Percentiles rank a stretch among this genome's conserved stretches.
Evolutionary conservation across 2,113 vertebrate genomes (phyloP).

Genomic region (Parus major): DNA sequence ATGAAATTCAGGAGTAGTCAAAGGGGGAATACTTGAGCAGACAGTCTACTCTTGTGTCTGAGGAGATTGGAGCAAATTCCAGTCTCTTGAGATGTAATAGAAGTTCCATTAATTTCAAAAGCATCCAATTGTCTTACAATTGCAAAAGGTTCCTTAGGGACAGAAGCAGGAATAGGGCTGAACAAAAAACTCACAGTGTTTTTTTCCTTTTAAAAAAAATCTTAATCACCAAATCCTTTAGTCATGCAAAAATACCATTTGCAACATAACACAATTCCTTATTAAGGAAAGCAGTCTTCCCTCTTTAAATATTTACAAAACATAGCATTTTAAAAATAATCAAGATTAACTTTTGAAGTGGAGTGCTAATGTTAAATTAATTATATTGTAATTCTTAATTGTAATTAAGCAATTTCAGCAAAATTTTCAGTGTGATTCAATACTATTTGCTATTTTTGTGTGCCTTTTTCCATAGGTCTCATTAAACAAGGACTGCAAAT

Average conservation of each 20-base stretch:
- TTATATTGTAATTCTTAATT: not conserved
- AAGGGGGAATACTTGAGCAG: not conserved
- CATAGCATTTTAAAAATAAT: not conserved
- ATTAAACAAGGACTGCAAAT: not conserved
- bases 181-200: not conserved
- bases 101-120: constrained; percentile 20
- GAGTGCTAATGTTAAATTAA: not conserved
- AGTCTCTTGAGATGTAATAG: not conserved
- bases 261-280: not conserved
- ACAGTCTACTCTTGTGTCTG: not conserved
- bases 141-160: not conserved
- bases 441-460: not conserved
- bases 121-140: not conserved
- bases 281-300: not conserved
- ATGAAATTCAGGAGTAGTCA: not conserved
- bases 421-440: not conserved
- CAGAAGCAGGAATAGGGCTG: not conserved
- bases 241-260: not conserved
- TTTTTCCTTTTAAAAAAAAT: not conserved
- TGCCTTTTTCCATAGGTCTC: not conserved
- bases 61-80: not conserved
- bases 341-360: not conserved
- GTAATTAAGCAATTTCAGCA: not conserved
- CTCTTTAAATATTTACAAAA: not conserved
- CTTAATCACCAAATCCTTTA: not conserved